phyloP scores from a whole-genome alignment of 2,113 vertebrate genomes.

The Grus americana region DNA sequence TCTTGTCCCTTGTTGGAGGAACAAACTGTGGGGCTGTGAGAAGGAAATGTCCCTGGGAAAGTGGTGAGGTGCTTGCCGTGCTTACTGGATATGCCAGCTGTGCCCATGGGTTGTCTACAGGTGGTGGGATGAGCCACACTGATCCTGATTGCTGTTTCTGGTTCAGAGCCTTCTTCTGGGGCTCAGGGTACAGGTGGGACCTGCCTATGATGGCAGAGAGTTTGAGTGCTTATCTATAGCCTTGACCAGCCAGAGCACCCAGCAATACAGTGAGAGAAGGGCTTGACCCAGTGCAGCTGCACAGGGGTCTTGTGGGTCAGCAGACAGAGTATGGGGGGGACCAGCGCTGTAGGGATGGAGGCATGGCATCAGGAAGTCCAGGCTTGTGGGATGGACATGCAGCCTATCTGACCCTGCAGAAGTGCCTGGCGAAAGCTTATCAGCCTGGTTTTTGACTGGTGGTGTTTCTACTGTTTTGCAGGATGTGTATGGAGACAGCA shows the following conservation, averaged over 20 bases:
- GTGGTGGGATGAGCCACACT: not conserved
- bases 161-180: not conserved
- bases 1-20: not conserved
- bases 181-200: not conserved
- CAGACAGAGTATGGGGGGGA: not conserved
- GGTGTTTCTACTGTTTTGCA: not conserved
- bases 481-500: not conserved
- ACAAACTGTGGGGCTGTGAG: not conserved
- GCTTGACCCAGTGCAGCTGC: accelerated
- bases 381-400: not conserved
- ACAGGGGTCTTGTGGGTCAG: too few relatives aligned
- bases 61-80: not conserved
- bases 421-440: not conserved
- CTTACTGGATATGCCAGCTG: not conserved
- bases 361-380: not conserved
- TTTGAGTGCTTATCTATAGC: not conserved
- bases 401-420: not conserved
- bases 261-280: not conserved
- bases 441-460: not conserved
- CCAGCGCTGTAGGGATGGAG: not conserved
- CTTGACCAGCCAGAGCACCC: accelerated
- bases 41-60: not conserved
- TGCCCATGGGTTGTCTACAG: not conserved
- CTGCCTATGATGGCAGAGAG: not conserved
- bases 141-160: not conserved